Evolutionary conservation across 2,113 vertebrate genomes (phyloP).

Genomic region (Prietella phreatophila): DNA sequence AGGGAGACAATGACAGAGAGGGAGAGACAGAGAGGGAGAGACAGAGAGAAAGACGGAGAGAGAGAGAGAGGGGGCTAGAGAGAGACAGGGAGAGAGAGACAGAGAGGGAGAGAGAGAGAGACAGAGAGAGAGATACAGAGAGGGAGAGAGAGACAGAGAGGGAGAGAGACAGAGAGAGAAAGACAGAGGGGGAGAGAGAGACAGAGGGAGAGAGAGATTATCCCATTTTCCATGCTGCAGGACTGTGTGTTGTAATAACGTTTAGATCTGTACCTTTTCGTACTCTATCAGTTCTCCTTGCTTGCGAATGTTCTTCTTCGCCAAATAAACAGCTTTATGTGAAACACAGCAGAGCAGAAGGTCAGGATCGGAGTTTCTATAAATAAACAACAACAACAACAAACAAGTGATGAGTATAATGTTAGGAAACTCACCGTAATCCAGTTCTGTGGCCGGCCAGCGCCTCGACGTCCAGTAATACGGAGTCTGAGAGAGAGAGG

Average conservation of each 20-base stretch:
- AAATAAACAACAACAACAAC: background rate
- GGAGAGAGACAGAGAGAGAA: no score
- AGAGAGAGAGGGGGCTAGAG: background rate
- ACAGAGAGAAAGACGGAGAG: background rate
- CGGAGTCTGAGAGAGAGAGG: slow-evolving; percentile 73
- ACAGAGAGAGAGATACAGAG: background rate
- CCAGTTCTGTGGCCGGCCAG: slow-evolving; percentile 86
- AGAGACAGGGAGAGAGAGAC: background rate
- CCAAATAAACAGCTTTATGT: slow-evolving; percentile 81
- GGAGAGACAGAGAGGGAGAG: background rate
- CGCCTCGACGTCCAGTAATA: slow-evolving; percentile 91
- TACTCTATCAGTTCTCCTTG: slow-evolving; percentile 85
- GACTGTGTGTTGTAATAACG: no score
- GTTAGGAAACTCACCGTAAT: slow-evolving; percentile 80
- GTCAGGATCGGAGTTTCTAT: background rate
- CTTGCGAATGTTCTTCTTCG: slow-evolving; percentile 92
- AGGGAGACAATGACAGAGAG: background rate
- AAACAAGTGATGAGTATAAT: background rate
- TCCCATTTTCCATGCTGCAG: background rate
- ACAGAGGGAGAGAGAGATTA: background rate
- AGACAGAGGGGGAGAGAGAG: background rate
- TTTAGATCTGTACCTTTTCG: slow-evolving; percentile 80
- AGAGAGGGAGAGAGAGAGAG: background rate
- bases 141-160: background rate
- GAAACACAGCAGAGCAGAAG: background rate